Evolutionary conservation across 1,140 invertebrate genomes (phyloP).

Genomic region (Metopolophium dirhodum): DNA sequence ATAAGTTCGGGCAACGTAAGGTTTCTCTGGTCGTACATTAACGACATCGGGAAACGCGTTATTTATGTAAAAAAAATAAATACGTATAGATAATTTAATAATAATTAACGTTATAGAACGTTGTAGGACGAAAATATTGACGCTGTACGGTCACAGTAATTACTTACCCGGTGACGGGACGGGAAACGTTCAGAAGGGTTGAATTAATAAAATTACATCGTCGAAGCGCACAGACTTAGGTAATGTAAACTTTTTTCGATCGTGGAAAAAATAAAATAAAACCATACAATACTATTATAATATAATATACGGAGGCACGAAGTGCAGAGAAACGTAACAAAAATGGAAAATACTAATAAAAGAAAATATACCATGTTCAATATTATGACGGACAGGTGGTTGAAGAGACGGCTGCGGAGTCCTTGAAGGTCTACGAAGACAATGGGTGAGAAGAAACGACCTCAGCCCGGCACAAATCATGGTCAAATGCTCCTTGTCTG

Average conservation of each 20-base stretch:
- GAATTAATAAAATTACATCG: background rate
- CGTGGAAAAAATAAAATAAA: background rate
- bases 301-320: background rate
- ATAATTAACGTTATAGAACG: background rate
- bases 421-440: conserved; percentile 41
- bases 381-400: conserved; percentile 46
- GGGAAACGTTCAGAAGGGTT: background rate
- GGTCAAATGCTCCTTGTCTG: conserved; percentile 46
- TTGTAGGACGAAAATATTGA: background rate
- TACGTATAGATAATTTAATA: background rate
- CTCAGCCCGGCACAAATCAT: conserved; percentile 48
- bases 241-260: background rate
- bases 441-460: conserved; percentile 50
- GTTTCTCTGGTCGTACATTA: background rate
- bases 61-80: background rate
- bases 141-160: background rate
- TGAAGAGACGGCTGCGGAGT: background rate
- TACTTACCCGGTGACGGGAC: background rate
- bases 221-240: background rate
- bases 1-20: background rate
- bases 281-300: background rate
- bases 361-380: background rate
- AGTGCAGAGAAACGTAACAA: background rate
- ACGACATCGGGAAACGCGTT: background rate
- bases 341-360: background rate